Base-by-base conservation (phyloP, 2,797 vertebrate genomes). In the Rhynchotus rufescens region DNA sequence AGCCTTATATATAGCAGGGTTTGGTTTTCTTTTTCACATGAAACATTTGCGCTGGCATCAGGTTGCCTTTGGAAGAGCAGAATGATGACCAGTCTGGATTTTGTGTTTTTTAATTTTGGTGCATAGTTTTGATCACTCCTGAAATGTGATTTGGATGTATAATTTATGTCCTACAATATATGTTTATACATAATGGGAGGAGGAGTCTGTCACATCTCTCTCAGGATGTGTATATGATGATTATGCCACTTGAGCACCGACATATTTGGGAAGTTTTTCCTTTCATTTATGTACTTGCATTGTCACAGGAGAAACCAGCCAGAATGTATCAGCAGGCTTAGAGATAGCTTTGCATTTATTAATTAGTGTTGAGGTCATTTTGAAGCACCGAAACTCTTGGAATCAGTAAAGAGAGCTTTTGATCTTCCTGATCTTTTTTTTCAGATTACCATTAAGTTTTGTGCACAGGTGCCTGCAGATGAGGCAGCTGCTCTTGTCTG, bases 21-120 rank as follows among this genome's bases (percentile, higher is more conserved):
- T 28, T 52, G 16, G 42, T 44, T n/a, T 56, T 56, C 21, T 61
- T 36, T 28, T 30, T 56, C n/a, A 69, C 40, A 28, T 22, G 68
- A 59, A 88, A 77, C 51, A 5, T 91, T 92, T 91, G 30, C 72
- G 40, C 28, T 4, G 30, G 66, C 65, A 61, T 77, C 4, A 0
- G 62, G 82, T 60, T 84, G 54, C 76, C 79, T 78, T 13, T 76
- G 74, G 77, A 89, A 68, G 73, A 68, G 51, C 38, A 66, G 25
- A 78, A 73, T 3, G 13, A 56, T 66, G 66, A 72, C 66, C 73
- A 45, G 34, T 79, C 34, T 84, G 74, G 52, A 26, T 68, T 87
- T 67, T 23, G 62, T 60, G 44, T 40, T 44, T 73, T 67, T 4
- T 47, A 19, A 72, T 73, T 95, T 69, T 76, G 38, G 36, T 60